These are phyloP conservation scores for Pseudopodoces humilis DNA, from an alignment of 2,113 vertebrate species.

Conservation along the genomic window DNA sequence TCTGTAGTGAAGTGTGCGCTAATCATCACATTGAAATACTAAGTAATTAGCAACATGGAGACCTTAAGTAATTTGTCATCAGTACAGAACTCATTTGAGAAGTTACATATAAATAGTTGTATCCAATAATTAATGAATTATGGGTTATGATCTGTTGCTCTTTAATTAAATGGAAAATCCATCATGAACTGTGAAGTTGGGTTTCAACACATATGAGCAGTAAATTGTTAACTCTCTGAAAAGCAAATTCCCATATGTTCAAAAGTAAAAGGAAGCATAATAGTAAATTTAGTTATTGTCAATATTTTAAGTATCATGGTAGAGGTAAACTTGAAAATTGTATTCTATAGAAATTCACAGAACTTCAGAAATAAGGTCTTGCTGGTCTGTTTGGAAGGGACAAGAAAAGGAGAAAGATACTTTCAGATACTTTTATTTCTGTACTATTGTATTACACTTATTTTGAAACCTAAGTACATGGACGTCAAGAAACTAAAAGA, in stretches of 20 bases:
- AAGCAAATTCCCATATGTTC: not conserved
- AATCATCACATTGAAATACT: not conserved
- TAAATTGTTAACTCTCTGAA: constrained; percentile 2
- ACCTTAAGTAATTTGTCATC: constrained; percentile 8
- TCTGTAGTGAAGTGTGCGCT: not conserved
- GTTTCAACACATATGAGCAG: not conserved
- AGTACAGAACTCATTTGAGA: not conserved
- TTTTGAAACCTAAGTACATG: not conserved
- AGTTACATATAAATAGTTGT: not conserved
- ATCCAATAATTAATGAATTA: not conserved
- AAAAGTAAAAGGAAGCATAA: not conserved
- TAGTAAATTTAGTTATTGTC: not conserved
- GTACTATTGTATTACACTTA: not conserved
- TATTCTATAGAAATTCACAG: not conserved
- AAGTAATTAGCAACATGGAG: not conserved
- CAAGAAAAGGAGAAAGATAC: not conserved
- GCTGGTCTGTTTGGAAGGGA: not conserved
- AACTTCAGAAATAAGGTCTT: not conserved
- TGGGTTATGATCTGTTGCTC: not conserved
- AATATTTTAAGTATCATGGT: not conserved
- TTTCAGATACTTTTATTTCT: not conserved
- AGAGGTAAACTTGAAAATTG: not conserved
- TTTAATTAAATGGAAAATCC: not conserved
- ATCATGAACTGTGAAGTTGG: not conserved
- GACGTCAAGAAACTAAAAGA: not conserved